phyloP scores from a whole-genome alignment of 2,113 vertebrate species.

The Nycticryphes semicollaris region DNA sequence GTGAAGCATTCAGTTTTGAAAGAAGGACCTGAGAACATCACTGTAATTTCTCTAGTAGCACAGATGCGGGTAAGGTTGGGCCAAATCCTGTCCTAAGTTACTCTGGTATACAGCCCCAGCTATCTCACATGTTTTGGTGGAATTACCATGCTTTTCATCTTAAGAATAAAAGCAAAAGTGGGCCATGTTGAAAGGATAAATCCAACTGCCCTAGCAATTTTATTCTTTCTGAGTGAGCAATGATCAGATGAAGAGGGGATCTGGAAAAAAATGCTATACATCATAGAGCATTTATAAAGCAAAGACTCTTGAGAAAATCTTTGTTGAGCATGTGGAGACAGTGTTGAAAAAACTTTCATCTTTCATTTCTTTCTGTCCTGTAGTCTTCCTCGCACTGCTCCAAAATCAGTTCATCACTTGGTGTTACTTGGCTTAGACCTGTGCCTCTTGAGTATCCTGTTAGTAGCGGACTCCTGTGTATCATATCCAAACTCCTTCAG shows the following conservation, averaged over 20 bases:
- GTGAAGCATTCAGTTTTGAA: neutral
- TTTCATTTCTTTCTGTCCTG: slow-evolving; percentile 35
- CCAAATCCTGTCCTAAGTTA: neutral
- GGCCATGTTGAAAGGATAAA: neutral
- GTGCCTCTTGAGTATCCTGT: neutral
- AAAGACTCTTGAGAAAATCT: slow-evolving; percentile 14
- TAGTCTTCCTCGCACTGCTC: neutral
- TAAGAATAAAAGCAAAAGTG: neutral
- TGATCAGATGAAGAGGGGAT: neutral
- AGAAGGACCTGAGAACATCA: neutral
- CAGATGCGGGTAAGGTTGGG: neutral
- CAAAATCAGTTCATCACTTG: slow-evolving; percentile 25
- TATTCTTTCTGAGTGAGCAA: neutral
- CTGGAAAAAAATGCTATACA: neutral
- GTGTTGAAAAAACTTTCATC: slow-evolving; percentile 25
- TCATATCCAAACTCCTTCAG: neutral
- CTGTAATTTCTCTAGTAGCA: rapidly evolving
- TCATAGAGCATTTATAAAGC: neutral
- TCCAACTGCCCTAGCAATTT: neutral
- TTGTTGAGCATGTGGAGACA: neutral
- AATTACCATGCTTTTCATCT: neutral
- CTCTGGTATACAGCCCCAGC: neutral
- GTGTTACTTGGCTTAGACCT: neutral
- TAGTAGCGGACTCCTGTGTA: neutral
- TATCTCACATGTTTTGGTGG: neutral